Conservation (phyloP, 2,797 vertebrate genomes). For the Pseudopleuronectes americanus region DNA sequence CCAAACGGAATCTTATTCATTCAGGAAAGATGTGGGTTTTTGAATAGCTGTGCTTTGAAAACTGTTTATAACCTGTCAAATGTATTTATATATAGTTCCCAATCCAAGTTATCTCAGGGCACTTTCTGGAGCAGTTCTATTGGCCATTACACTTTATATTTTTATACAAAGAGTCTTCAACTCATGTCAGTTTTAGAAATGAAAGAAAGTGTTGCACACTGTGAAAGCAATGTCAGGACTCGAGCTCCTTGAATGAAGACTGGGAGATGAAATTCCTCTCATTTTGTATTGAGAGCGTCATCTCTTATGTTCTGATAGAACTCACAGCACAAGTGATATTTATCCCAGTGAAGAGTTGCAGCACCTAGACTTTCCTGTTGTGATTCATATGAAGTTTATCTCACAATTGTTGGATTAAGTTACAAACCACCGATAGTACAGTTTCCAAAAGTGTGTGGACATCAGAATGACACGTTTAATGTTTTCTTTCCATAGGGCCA, state of each 20-base stretch:
- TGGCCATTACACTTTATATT: background rate
- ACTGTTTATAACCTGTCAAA: too few species aligned
- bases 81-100: too few species aligned
- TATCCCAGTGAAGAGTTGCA: conserved; percentile 35
- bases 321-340: conserved; percentile 29
- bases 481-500: background rate
- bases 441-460: conserved; percentile 1
- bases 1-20: too few species aligned
- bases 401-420: background rate
- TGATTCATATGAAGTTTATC: conserved; percentile 11
- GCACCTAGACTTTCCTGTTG: background rate
- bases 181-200: background rate
- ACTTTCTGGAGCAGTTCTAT: too few species aligned
- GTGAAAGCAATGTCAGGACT: background rate
- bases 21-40: too few species aligned
- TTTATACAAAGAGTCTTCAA: background rate
- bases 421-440: background rate
- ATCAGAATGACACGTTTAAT: conserved; percentile 8
- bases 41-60: too few species aligned
- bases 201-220: background rate
- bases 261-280: background rate
- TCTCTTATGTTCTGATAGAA: conserved; percentile 34
- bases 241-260: too few species aligned
- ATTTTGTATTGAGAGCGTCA: conserved; percentile 1
- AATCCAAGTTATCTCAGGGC: too few species aligned